Evolutionary conservation across 2,888 invertebrate genomes (phyloP).

Genomic region (Neuroscelio doddi): DNA sequence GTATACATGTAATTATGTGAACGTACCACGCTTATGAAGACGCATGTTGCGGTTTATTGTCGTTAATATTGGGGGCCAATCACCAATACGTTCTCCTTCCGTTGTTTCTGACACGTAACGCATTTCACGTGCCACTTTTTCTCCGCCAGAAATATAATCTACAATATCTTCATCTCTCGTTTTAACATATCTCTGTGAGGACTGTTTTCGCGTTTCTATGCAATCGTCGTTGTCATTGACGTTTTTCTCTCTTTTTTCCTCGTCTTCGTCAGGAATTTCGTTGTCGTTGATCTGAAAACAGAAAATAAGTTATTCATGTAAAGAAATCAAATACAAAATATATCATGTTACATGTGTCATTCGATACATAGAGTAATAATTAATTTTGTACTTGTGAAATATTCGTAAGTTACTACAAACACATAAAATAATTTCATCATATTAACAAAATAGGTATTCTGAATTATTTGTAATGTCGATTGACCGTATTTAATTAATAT

Average conservation of each 20-base stretch:
- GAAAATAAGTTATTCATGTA: not conserved
- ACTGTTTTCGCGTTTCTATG: slow-evolving; percentile 71
- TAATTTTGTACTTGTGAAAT: too few species aligned
- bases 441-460: too few species aligned
- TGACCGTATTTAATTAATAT: too few species aligned
- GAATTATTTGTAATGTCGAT: too few species aligned
- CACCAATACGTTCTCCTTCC: slow-evolving; percentile 82
- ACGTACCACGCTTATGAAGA: slow-evolving; percentile 60
- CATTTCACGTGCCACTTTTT: slow-evolving; percentile 86
- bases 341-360: not conserved
- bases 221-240: slow-evolving; percentile 67
- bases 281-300: slow-evolving; percentile 79
- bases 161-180: slow-evolving; percentile 87
- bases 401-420: too few species aligned
- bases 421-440: too few species aligned
- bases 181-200: slow-evolving; percentile 78
- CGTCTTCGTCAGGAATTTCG: slow-evolving; percentile 77
- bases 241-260: slow-evolving; percentile 57
- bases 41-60: slow-evolving; percentile 58
- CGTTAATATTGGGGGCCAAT: slow-evolving; percentile 64
- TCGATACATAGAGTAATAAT: too few species aligned
- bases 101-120: slow-evolving; percentile 86
- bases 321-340: not conserved
- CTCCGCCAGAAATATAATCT: slow-evolving; percentile 87
- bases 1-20: too few species aligned